Conservation (phyloP, 2,888 invertebrate genomes). For the Ceriagrion tenellum region DNA sequence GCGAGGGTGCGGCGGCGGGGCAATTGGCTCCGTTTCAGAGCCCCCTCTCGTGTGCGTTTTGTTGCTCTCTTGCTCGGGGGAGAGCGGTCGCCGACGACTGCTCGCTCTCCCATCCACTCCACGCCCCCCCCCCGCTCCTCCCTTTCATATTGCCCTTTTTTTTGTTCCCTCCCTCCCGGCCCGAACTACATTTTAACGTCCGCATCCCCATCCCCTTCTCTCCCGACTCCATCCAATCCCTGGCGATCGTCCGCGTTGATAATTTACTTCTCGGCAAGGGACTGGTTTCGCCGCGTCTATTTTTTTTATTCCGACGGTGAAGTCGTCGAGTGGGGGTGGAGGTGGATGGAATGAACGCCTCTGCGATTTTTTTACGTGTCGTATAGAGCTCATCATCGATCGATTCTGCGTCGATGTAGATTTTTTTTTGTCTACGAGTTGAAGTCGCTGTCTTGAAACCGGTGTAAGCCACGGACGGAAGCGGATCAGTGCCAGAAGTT, state of each 20-base stretch:
- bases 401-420: no score
- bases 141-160: slow-evolving; percentile 1
- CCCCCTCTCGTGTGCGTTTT: neutral
- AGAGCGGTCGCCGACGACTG: neutral
- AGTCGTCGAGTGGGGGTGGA: neutral
- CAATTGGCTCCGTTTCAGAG: slow-evolving; percentile 40
- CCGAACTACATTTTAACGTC: slow-evolving; percentile 22
- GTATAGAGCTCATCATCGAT: no score
- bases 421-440: no score
- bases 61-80: neutral
- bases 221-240: neutral
- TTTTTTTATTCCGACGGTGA: neutral
- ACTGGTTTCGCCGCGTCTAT: slow-evolving; percentile 1
- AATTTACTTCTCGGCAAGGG: slow-evolving; percentile 38
- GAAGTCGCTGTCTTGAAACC: no score
- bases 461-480: no score
- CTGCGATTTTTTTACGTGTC: no score
- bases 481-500: no score
- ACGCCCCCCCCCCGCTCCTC: neutral
- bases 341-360: neutral
- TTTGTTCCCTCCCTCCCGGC: neutral
- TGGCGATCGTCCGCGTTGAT: slow-evolving; percentile 45
- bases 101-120: neutral
- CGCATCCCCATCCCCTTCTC: slow-evolving; percentile 34
- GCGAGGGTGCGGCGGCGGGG: slow-evolving; percentile 49